Evolutionary conservation across 2,888 invertebrate species (phyloP).

Genomic region (Meliscaeva auricollis): DNA sequence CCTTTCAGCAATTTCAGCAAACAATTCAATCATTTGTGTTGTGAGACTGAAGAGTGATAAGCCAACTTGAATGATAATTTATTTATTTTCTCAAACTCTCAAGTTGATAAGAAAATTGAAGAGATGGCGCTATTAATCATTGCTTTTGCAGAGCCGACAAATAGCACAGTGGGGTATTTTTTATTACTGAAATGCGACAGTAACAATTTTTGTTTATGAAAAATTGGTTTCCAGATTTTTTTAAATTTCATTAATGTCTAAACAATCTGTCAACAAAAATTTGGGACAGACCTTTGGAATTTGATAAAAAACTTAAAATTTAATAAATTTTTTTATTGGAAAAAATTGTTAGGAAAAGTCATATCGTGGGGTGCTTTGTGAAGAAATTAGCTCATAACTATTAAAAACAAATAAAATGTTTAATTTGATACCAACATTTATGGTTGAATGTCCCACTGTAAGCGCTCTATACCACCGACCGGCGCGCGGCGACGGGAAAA

Average conservation of each 20-base stretch:
- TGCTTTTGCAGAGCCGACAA: conserved; percentile 38
- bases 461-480: too few relatives aligned
- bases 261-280: too few relatives aligned
- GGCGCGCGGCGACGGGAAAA: not conserved
- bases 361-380: too few relatives aligned
- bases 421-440: not conserved
- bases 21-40: not conserved
- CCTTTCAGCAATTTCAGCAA: conserved; percentile 8
- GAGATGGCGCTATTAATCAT: conserved; percentile 74
- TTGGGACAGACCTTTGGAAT: too few relatives aligned
- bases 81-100: conserved; percentile 68
- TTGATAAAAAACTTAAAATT: too few relatives aligned
- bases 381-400: too few relatives aligned
- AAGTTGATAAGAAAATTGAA: conserved; percentile 57
- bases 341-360: too few relatives aligned
- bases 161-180: not conserved
- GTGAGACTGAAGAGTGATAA: conserved; percentile 41
- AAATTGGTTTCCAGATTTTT: too few relatives aligned
- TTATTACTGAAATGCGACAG: not conserved
- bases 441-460: not conserved
- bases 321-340: too few relatives aligned
- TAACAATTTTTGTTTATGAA: too few relatives aligned
- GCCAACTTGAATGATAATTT: conserved; percentile 65
- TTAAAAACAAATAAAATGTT: not conserved
- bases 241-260: too few relatives aligned